Evolutionary conservation across 2,113 vertebrate species (phyloP), one percentile per base, ranked within the genome.

Genomic region (Miniopterus natalensis): DNA sequence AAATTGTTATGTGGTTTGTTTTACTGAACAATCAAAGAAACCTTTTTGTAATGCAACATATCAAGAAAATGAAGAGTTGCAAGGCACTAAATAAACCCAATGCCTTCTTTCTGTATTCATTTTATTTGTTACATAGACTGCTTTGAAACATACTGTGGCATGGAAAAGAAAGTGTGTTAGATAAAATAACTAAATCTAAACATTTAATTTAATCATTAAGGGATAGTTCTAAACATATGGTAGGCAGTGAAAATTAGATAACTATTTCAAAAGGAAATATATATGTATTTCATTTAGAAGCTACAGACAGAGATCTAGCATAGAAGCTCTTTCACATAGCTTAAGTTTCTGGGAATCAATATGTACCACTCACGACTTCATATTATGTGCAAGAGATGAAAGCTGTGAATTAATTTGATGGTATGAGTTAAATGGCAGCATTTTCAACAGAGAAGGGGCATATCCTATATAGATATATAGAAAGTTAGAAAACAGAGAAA

Each of bases 1-100:
- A 92, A 84, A 94, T 29, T 90, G 42, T 88, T 95, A 86, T 17
- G 92, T 92, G 94, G 92, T 93, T 93, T 95, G 77, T 96, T 97
- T 95, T 92, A 94, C 88, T 84, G 92, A 91, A 88, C 36, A 29
- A 71, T 87, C 84, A 96, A 96, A 97, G 55, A 95, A 92, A 87
- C 88, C 45, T 93, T 70, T 97, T 84, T 85, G 66, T 95, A 92
- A 88, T 94, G 77, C 71, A 94, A 95, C 66, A 61, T 66, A 40
- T 21, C 65, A 47, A 92, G 83, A 92, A 96, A 95, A 93, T 88
- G 45, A 92, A 73, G 51, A 78, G 31, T 85, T 94, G 5, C 63
- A 25, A 21, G 57, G 27, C 17, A 63, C 73, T 74, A 15, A 73
- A 5, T 9, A 95, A 90, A 47, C 25, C 42, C 1, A 31, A 1